Base-by-base conservation (phyloP, 53 echinoderm and acorn worm species). In the Apostichopus leukothele region DNA sequence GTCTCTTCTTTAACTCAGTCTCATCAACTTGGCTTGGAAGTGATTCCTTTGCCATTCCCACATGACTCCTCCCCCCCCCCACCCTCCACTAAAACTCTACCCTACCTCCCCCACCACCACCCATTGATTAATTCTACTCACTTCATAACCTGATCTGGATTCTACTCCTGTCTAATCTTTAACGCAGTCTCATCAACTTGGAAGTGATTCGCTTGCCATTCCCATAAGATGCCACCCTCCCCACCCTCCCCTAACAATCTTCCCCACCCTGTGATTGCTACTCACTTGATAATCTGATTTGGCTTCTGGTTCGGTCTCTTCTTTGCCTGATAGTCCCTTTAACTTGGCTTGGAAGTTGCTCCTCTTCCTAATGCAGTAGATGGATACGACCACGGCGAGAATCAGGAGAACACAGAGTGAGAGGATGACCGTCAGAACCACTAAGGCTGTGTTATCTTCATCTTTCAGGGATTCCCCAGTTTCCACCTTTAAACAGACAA, bases 261-360 rank as follows among this genome's bases (percentile, higher is more conserved):
- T 25, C 83, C 83, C 26, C 76, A 60, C 63, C 50, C 21, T 6
- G 1, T 67, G 0, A 39, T 7, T 39, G n/a, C 7, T 23, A 50
- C 73, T 92, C 89, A 99, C 99, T 93, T 99, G 99, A 86, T 99
- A 99, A 83, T 99, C 99, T 89, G 95, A 94, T 52, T 94, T 94
- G 11, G 96, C 94, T 90, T 95, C 95, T 89, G 92, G 91, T 71
- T 92, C 94, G 55, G 84, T 86, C 18, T 86, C 93, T 76, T 91
- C 94, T 57, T 89, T 79, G 78, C 89, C 86, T 51, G 94, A 83
- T 74, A 99, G 84, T 39, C 90, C 94, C 87, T 96, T 94, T 86
- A 99, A 91, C 93, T 99, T 99, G 86, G 93, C 94, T 81, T 92
- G 83, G 66, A 91, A 88, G 86, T 96, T 88, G 73, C 91, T 89